Percentiles rank a stretch among this genome's conserved stretches.
phyloP scores from a whole-genome alignment of 2,797 vertebrate genomes.

The Danio choprae region DNA sequence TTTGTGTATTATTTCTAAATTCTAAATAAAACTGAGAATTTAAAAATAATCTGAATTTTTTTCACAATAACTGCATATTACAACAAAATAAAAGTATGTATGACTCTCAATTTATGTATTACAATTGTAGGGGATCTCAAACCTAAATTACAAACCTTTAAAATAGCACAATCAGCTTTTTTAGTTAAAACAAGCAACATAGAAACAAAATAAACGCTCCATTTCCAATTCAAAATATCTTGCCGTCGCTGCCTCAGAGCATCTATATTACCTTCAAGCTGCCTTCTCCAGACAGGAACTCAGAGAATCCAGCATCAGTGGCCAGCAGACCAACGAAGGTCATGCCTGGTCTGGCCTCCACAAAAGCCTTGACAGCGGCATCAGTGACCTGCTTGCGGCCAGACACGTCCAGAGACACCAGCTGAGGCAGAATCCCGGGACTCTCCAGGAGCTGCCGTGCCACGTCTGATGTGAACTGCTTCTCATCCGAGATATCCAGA shows the following conservation, averaged over 20 bases:
- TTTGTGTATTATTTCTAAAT: too few species aligned
- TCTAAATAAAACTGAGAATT: too few species aligned
- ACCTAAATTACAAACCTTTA: too few species aligned
- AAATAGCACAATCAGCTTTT: too few species aligned
- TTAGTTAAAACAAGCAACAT: too few species aligned
- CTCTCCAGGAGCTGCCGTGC: slow-evolving; percentile 93
- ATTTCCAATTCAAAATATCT: neutral
- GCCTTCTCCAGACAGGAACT: slow-evolving; percentile 93
- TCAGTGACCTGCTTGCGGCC: slow-evolving; percentile 96
- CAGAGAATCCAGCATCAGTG: slow-evolving; percentile 95
- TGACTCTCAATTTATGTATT: too few species aligned
- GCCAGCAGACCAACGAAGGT: slow-evolving; percentile 95
- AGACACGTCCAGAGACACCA: slow-evolving; percentile 94
- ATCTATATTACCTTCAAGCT: slow-evolving; percentile 85
- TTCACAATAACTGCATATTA: too few species aligned
- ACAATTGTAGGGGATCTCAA: too few species aligned
- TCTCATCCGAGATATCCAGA: slow-evolving; percentile 98
- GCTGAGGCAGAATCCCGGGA: slow-evolving; percentile 88
- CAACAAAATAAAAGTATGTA: too few species aligned
- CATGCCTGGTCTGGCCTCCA: slow-evolving; percentile 93
- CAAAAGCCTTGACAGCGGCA: slow-evolving; percentile 88
- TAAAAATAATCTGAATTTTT: too few species aligned
- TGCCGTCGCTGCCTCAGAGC: neutral
- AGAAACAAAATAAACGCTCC: too few species aligned
- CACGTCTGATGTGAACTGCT: slow-evolving; percentile 98